Evolutionary conservation across 2,888 invertebrate genomes (phyloP).

Genomic region (Xylota segnis): DNA sequence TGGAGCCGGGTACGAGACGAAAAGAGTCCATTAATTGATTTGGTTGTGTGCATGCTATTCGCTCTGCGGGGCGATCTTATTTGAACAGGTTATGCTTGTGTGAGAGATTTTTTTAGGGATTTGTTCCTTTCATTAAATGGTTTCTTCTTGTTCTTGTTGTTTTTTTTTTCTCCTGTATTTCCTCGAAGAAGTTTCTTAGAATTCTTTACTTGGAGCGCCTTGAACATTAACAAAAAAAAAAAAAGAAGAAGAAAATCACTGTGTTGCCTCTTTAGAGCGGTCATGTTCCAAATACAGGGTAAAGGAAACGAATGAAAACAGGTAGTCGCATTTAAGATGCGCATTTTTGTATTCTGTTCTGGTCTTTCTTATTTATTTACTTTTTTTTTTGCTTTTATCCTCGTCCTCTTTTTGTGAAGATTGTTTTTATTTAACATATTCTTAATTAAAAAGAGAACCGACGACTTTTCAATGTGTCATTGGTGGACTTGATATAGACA

Average conservation of each 20-base stretch:
- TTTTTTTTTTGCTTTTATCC: not conserved
- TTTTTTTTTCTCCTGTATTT: conserved; percentile 46
- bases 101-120: conserved; percentile 18
- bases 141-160: conserved; percentile 15
- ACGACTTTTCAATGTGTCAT: conserved; percentile 27
- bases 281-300: conserved; percentile 51
- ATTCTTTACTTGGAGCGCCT: conserved; percentile 61
- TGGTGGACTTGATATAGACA: conserved; percentile 5
- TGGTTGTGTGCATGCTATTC: conserved; percentile 52
- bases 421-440: conserved; percentile 29
- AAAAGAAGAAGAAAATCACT: not conserved
- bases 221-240: conserved; percentile 7
- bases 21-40: conserved; percentile 65
- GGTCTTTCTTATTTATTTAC: conserved; percentile 20
- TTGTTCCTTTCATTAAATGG: conserved; percentile 63
- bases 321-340: conserved; percentile 68
- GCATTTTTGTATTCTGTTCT: conserved; percentile 48
- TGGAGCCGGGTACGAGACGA: not conserved
- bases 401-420: not conserved
- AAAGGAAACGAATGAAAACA: conserved; percentile 60
- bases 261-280: conserved; percentile 1
- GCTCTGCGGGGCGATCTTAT: conserved; percentile 31
- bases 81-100: conserved; percentile 42
- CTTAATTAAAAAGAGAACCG: conserved; percentile 41
- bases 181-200: conserved; percentile 62